Evolutionary conservation across 2,113 vertebrate species (phyloP).

Genomic region (Glaucomys volans): DNA sequence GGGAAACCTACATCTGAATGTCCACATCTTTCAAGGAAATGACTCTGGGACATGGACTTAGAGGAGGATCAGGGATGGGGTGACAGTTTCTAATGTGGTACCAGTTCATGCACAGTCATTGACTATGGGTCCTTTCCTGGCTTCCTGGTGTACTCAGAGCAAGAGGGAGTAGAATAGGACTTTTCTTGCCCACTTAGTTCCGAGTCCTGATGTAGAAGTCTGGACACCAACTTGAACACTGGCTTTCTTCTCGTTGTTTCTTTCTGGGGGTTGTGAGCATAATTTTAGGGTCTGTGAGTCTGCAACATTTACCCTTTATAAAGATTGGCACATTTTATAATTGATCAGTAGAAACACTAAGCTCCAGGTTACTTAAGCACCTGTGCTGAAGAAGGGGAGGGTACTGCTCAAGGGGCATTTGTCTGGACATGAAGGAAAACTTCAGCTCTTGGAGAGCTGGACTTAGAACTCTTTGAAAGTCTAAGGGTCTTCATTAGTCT

Average conservation of each 20-base stretch:
- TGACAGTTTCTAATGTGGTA: not conserved
- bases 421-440: not conserved
- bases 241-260: not conserved
- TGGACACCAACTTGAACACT: not conserved
- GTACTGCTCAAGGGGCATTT: rapidly evolving
- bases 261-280: not conserved
- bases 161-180: not conserved
- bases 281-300: not conserved
- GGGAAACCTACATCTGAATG: not conserved
- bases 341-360: not conserved
- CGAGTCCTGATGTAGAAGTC: not conserved
- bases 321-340: not conserved
- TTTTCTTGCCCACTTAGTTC: not conserved
- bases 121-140: not conserved
- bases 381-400: not conserved
- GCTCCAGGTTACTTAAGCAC: not conserved
- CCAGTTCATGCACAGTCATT: not conserved
- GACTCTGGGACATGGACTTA: not conserved
- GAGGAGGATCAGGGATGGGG: not conserved
- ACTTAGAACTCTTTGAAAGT: not conserved
- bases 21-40: not conserved
- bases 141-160: not conserved
- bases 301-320: not conserved
- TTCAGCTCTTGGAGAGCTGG: not conserved
- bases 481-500: not conserved